Conservation (phyloP, 2,113 vertebrate species). For the Argyrosomus japonicus region DNA sequence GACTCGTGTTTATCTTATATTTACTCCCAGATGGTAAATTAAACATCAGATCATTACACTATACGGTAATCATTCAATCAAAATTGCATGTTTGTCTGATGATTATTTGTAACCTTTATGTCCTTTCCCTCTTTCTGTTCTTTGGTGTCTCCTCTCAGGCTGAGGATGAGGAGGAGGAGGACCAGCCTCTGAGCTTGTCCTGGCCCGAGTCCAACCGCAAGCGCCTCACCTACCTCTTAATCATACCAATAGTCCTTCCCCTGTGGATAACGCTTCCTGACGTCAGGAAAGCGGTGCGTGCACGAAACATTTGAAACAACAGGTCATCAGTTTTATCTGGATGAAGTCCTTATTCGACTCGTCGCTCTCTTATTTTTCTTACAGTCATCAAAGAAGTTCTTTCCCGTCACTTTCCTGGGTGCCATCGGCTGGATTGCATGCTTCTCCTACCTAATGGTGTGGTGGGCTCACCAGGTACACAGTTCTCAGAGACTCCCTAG, state of each 20-base stretch:
- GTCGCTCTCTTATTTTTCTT: constrained; percentile 49
- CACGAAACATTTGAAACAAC: background rate
- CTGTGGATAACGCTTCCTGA: constrained; percentile 92
- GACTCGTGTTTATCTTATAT: background rate
- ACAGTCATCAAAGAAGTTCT: constrained; percentile 90
- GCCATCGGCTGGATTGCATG: constrained; percentile 92
- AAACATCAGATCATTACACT: background rate
- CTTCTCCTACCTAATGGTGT: constrained; percentile 98
- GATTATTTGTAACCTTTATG: background rate
- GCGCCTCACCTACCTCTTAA: constrained; percentile 89
- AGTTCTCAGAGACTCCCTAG: background rate
- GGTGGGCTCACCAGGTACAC: constrained; percentile 96
- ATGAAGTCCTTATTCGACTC: background rate
- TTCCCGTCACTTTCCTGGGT: constrained; percentile 92
- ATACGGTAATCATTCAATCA: background rate
- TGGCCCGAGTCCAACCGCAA: constrained; percentile 91
- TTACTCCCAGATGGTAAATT: constrained; percentile 14
- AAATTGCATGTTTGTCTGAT: background rate
- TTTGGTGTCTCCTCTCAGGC: constrained; percentile 68
- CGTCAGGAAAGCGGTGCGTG: constrained; percentile 87
- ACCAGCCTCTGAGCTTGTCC: constrained; percentile 91
- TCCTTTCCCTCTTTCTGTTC: background rate
- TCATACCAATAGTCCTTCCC: constrained; percentile 91
- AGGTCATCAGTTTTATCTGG: background rate
- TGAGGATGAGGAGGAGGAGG: constrained; percentile 88